phyloP scores from a whole-genome alignment of 2,113 vertebrate species.

The Irena cyanogastra region DNA sequence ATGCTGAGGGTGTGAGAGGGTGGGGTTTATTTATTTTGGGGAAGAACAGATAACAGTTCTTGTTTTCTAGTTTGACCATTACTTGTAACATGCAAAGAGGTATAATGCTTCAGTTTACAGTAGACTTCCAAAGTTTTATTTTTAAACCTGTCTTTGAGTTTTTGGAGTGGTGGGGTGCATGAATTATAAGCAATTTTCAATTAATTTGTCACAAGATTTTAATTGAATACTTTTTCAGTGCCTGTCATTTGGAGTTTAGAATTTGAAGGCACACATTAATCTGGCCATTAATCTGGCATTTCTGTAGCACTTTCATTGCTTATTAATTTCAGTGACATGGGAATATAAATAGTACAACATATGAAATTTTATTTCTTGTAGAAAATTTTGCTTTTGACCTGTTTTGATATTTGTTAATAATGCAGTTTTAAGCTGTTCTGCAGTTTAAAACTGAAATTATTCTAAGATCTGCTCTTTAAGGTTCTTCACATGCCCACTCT shows the following conservation, averaged over 20 bases:
- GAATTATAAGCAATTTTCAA: not conserved
- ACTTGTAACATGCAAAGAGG: not conserved
- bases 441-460: not conserved
- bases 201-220: not conserved
- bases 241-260: not conserved
- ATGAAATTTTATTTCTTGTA: not conserved
- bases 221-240: not conserved
- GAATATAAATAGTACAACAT: not conserved
- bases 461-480: not conserved
- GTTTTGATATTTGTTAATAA: not conserved
- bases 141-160: not conserved
- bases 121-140: not conserved
- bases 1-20: not conserved
- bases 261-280: not conserved
- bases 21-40: not conserved
- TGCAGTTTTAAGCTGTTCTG: not conserved
- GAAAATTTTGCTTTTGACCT: not conserved
- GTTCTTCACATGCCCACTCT: not conserved
- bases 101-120: not conserved
- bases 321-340: not conserved
- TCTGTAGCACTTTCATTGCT: not conserved
- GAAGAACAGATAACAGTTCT: not conserved
- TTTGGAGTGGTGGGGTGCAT: not conserved
- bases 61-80: not conserved
- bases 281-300: not conserved